Percentiles rank a stretch among this genome's conserved stretches.
These are phyloP conservation scores for Daubentonia madagascariensis DNA, from an alignment of 2,113 vertebrate genomes.

Conservation along the genomic window DNA sequence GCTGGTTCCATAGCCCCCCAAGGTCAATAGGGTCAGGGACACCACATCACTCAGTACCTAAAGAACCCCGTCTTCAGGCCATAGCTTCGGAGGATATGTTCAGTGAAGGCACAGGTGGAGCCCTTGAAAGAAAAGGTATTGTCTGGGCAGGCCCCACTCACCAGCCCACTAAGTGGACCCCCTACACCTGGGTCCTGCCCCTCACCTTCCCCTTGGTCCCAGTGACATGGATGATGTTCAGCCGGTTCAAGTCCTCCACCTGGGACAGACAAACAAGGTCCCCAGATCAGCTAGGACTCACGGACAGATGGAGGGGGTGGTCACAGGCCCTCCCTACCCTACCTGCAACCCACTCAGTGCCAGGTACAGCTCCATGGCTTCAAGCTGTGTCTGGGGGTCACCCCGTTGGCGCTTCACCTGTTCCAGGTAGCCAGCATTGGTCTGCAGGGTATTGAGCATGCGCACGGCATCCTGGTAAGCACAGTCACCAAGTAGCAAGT, in stretches of 20 bases:
- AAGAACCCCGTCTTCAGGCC: conserved; percentile 97
- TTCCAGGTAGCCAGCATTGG: conserved; percentile 92
- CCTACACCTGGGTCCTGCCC: conserved; percentile 22
- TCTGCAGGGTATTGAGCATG: conserved; percentile 95
- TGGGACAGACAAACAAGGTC: conserved; percentile 72
- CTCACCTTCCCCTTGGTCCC: conserved; percentile 98
- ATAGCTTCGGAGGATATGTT: conserved; percentile 90
- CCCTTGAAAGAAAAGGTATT: conserved; percentile 82
- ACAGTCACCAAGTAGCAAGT: background rate
- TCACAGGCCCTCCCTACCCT: background rate
- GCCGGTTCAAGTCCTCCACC: conserved; percentile 92
- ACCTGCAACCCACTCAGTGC: conserved; percentile 90
- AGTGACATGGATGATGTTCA: conserved; percentile 96
- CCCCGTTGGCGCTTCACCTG: conserved; percentile 87
- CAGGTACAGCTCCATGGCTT: conserved; percentile 91
- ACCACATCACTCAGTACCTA: conserved; percentile 84
- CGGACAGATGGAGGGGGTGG: accelerated
- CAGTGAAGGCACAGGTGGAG: conserved; percentile 94
- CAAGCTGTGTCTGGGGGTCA: conserved; percentile 87
- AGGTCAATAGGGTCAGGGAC: background rate
- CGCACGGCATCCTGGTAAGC: conserved; percentile 91
- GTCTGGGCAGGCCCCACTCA: background rate
- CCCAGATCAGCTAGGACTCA: background rate
- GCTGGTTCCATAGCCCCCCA: background rate
- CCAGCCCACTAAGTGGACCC: accelerated